phyloP scores from a whole-genome alignment of 2,888 invertebrate species.

The Osedax fenrisi region DNA sequence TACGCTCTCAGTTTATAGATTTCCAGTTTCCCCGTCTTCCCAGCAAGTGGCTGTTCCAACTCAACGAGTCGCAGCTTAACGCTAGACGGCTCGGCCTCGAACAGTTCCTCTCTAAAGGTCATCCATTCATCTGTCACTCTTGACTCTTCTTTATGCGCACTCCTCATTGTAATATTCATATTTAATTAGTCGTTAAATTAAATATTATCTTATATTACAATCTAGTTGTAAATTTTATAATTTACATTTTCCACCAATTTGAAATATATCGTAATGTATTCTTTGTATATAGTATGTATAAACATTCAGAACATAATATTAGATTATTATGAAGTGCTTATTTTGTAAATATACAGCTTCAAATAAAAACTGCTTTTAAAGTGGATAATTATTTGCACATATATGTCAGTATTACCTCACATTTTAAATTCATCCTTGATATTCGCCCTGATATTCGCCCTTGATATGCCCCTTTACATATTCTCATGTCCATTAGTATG shows the following conservation, averaged over 20 bases:
- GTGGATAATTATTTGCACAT: too few relatives aligned
- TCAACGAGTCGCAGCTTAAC: slow-evolving; percentile 93
- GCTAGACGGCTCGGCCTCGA: slow-evolving; percentile 82
- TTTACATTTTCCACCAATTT: background rate
- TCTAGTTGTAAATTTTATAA: background rate
- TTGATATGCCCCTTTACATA: background rate
- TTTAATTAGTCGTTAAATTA: too few relatives aligned
- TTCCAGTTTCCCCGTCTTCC: slow-evolving; percentile 93
- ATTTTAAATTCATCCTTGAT: background rate
- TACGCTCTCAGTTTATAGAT: slow-evolving; percentile 84
- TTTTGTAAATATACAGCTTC: too few relatives aligned
- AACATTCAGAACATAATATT: too few relatives aligned
- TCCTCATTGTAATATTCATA: too few relatives aligned
- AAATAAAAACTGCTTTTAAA: too few relatives aligned
- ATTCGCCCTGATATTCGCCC: background rate
- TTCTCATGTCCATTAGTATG: slow-evolving; percentile 60
- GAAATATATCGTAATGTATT: too few relatives aligned
- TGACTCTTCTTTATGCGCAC: too few relatives aligned
- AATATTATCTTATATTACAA: too few relatives aligned
- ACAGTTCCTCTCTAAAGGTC: slow-evolving; percentile 81
- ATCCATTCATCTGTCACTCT: background rate
- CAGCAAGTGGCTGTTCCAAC: slow-evolving; percentile 85
- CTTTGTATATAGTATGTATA: too few relatives aligned
- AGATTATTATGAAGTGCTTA: too few relatives aligned
- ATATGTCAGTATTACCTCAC: too few relatives aligned